These are phyloP conservation scores for Aphidius colemani DNA, from an alignment of 2,888 invertebrate genomes.

Conservation along the genomic window DNA sequence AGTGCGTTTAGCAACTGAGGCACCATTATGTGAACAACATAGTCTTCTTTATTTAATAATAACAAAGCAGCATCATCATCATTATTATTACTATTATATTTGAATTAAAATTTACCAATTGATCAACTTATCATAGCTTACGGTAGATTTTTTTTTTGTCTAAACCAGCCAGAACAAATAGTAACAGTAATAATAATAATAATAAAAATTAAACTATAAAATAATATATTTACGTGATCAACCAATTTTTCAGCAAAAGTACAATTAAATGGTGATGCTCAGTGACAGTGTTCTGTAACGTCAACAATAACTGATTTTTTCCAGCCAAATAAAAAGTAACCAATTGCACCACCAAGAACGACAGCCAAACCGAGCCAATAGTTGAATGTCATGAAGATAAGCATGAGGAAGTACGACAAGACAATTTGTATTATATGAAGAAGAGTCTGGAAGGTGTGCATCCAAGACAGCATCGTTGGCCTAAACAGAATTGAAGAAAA, in stretches of 20 bases:
- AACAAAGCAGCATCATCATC: neutral
- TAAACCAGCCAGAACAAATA: neutral
- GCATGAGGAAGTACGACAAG: constrained; percentile 91
- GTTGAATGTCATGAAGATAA: constrained; percentile 97
- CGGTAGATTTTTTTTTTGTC: neutral
- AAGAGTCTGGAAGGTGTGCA: constrained; percentile 84
- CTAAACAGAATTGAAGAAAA: constrained; percentile 62
- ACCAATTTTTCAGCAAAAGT: neutral
- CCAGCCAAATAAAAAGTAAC: constrained; percentile 96
- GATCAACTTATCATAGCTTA: neutral
- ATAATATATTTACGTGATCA: constrained; percentile 7
- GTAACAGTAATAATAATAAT: neutral
- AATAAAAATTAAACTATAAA: too few relatives aligned
- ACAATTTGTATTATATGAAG: constrained; percentile 89
- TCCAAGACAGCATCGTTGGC: constrained; percentile 80
- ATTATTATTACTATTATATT: constrained; percentile 6
- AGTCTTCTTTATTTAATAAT: neutral
- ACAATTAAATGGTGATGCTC: constrained; percentile 27
- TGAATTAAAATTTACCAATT: neutral
- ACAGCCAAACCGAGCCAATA: constrained; percentile 91
- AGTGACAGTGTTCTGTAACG: constrained; percentile 95
- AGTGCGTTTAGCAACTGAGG: neutral
- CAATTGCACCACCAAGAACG: constrained; percentile 84
- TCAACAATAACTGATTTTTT: constrained; percentile 92
- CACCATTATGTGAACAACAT: too few relatives aligned